These are phyloP conservation scores for Acromyrmex charruanus DNA, from an alignment of 1,140 invertebrate species.

Conservation along the genomic window DNA sequence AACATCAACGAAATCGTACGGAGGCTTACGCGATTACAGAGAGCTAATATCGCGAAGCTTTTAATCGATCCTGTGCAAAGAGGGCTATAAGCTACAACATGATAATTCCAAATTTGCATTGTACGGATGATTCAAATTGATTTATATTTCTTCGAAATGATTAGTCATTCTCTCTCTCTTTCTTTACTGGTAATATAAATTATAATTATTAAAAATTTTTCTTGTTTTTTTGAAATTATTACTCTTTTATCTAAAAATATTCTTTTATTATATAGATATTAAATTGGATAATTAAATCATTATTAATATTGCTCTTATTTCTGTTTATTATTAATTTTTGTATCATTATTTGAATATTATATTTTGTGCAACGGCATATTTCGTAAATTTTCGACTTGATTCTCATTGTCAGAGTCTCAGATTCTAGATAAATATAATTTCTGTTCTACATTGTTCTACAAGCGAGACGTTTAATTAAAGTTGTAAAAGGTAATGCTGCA, in stretches of 20 bases:
- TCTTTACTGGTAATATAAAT: neutral
- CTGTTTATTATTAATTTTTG: neutral
- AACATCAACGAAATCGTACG: conserved; percentile 50
- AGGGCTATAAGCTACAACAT: neutral
- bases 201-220: neutral
- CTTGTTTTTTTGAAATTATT: neutral
- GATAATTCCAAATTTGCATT: conserved; percentile 6
- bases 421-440: conserved; percentile 43
- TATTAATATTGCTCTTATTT: conserved; percentile 12
- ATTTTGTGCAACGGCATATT: neutral
- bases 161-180: no score
- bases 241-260: conserved; percentile 2
- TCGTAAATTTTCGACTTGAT: conserved; percentile 23
- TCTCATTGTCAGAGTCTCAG: neutral
- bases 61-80: conserved; percentile 42
- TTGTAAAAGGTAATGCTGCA: conserved; percentile 35
- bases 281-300: neutral
- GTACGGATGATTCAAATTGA: neutral
- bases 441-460: neutral
- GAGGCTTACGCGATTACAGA: conserved; percentile 60
- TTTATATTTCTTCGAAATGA: neutral
- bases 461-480: conserved; percentile 45
- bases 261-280: neutral
- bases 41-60: conserved; percentile 43
- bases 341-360: neutral